Evolutionary conservation across 2,797 vertebrate genomes (phyloP).

Genomic region (Melanotaenia boesemani): DNA sequence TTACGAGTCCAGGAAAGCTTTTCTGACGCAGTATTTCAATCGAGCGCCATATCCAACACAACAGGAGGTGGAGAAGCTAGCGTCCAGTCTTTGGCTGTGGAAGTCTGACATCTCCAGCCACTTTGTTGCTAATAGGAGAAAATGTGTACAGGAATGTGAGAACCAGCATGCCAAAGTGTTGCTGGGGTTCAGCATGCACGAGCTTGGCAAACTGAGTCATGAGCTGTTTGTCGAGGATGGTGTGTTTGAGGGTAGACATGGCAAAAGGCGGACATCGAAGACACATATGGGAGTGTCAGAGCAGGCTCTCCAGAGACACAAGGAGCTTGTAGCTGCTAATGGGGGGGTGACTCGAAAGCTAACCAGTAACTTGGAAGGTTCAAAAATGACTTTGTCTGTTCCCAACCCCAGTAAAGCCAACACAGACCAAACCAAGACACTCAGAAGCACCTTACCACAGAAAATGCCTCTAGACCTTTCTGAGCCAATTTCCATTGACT

Average conservation of each 20-base stretch:
- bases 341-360: constrained; percentile 37
- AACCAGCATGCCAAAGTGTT: constrained; percentile 87
- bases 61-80: constrained; percentile 94
- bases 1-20: constrained; percentile 93
- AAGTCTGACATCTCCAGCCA: constrained; percentile 97
- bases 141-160: constrained; percentile 91
- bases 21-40: constrained; percentile 96
- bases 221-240: constrained; percentile 86
- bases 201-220: constrained; percentile 89
- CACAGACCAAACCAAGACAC: constrained; percentile 86
- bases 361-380: constrained; percentile 10
- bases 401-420: constrained; percentile 61
- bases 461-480: constrained; percentile 72
- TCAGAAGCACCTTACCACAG: constrained; percentile 85
- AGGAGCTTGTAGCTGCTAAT: constrained; percentile 62
- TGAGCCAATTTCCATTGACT: constrained; percentile 83
- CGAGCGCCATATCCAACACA: constrained; percentile 91
- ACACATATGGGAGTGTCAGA: constrained; percentile 88
- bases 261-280: constrained; percentile 86
- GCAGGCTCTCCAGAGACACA: constrained; percentile 73
- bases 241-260: constrained; percentile 81
- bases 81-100: constrained; percentile 96
- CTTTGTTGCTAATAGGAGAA: constrained; percentile 93
- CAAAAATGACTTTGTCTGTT: constrained; percentile 25
- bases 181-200: constrained; percentile 95